These are phyloP conservation scores for Sceloporus undulatus DNA, from an alignment of 2,113 vertebrate genomes.

Conservation along the genomic window DNA sequence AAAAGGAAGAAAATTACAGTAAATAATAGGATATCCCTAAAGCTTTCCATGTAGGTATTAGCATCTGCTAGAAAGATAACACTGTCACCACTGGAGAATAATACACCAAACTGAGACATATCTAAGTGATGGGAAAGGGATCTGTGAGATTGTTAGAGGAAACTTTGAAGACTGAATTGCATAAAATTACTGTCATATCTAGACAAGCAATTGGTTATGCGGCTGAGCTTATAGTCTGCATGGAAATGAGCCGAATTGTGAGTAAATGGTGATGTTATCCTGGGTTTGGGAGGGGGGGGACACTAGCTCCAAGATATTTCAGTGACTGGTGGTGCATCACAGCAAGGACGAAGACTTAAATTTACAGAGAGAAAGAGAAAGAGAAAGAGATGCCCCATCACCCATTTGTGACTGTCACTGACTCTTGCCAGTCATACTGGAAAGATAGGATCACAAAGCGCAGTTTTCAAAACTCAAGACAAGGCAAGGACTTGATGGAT, in stretches of 20 bases:
- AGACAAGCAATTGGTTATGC: constrained; percentile 31
- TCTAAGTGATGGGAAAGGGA: neutral
- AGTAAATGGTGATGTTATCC: constrained; percentile 32
- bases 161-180: constrained; percentile 35
- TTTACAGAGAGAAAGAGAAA: constrained; percentile 9
- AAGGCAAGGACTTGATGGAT: constrained; percentile 55
- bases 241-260: neutral
- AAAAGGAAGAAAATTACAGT: neutral
- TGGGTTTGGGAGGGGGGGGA: neutral
- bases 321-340: neutral
- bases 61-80: constrained; percentile 32
- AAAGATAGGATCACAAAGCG: constrained; percentile 62
- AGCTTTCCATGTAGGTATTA: constrained; percentile 17
- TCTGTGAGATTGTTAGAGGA: neutral
- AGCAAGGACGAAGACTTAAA: constrained; percentile 47
- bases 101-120: neutral
- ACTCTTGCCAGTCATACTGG: constrained; percentile 59
- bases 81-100: constrained; percentile 23
- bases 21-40: constrained; percentile 36
- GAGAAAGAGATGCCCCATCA: neutral
- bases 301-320: neutral
- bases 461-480: constrained; percentile 35
- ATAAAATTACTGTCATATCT: constrained; percentile 11
- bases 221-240: constrained; percentile 16
- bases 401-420: constrained; percentile 34